Evolutionary conservation across 1,140 invertebrate species (phyloP), one percentile per base, ranked within the genome.

Genomic region (Oedothorax gibbosus): DNA sequence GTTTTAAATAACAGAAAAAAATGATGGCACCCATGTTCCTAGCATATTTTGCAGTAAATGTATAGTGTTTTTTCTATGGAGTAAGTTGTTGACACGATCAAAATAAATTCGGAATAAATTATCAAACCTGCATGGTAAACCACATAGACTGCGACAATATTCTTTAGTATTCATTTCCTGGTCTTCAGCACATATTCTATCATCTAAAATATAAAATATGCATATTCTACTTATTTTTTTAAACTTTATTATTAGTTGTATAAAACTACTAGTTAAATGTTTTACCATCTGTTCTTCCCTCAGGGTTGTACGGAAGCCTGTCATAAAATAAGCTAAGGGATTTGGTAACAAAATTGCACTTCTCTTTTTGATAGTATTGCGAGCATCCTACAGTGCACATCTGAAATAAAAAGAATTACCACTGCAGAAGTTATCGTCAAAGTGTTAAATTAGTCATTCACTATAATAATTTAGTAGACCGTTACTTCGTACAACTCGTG

Each of bases 361-460:
- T 20, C 14, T 51, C 14, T 7, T 11, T 9, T 21, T 85, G 83
- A 12, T 60, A 78, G 60, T 85, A 78, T 20, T 77, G 73, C 9
- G 83, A 85, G 8, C 83, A 85, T 3, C 83, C 83, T 15, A 85
- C 83, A 10, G 83, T 85, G 15, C 83, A 85, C n/a, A 85, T 14
- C 83, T 85, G 53, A 5, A 71, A 78, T 15, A 35, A 20, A 54
- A 11, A 49, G 62, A 50, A 62, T 53, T 35, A 35, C 2, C 35
- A 2, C 35, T 2, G 2, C 5, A 35, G 35, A 35, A 35, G 35
- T 35, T 35, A 35, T 35, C 35, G 35, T 5, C 35, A 35, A 35
- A 35, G 35, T 35, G 35, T 35, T 35, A 35, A 35, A 5, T 35
- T 35, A 35, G 35, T 35, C 35, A 35, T 35, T 35, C 35, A 35